Evolutionary conservation across 2,888 invertebrate genomes (phyloP).

Genomic region (Camponotus fellah): DNA sequence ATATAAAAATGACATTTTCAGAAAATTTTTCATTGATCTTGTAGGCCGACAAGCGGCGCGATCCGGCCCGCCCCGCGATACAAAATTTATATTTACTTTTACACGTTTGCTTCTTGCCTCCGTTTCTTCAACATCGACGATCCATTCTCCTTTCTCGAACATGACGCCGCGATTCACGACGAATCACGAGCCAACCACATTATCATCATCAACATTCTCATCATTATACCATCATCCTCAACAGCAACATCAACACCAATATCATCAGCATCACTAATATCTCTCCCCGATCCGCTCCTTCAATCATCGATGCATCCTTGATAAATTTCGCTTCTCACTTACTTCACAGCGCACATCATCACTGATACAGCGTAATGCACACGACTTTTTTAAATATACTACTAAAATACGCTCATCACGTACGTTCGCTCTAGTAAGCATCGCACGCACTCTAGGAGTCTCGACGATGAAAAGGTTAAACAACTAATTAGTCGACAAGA

Average conservation of each 20-base stretch:
- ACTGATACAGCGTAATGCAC: slow-evolving; percentile 79
- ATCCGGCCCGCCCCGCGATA: slow-evolving; percentile 70
- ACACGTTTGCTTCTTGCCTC: slow-evolving; percentile 50
- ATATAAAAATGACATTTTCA: not conserved
- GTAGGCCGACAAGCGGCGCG: slow-evolving; percentile 34
- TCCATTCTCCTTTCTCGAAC: slow-evolving; percentile 66
- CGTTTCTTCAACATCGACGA: slow-evolving; percentile 66
- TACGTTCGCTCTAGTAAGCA: slow-evolving; percentile 75
- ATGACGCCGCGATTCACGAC: slow-evolving; percentile 73
- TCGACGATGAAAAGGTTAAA: slow-evolving; percentile 77
- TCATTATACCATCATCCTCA: slow-evolving; percentile 54
- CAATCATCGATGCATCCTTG: slow-evolving; percentile 59
- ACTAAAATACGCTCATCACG: slow-evolving; percentile 74
- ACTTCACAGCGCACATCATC: slow-evolving; percentile 75
- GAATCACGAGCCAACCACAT: slow-evolving; percentile 75
- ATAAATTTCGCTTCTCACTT: slow-evolving; percentile 61
- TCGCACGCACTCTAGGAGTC: slow-evolving; percentile 78
- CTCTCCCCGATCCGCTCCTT: slow-evolving; percentile 54
- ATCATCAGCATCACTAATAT: slow-evolving; percentile 38
- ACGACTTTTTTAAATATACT: slow-evolving; percentile 67
- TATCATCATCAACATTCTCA: slow-evolving; percentile 46
- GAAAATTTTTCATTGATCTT: slow-evolving; percentile 28
- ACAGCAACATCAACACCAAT: slow-evolving; percentile 42
- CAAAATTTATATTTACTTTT: slow-evolving; percentile 72
- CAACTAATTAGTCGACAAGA: slow-evolving; percentile 74